Evolutionary conservation across 2,113 vertebrate species (phyloP), one percentile per base, ranked within the genome.

Genomic region (Aegypius monachus): DNA sequence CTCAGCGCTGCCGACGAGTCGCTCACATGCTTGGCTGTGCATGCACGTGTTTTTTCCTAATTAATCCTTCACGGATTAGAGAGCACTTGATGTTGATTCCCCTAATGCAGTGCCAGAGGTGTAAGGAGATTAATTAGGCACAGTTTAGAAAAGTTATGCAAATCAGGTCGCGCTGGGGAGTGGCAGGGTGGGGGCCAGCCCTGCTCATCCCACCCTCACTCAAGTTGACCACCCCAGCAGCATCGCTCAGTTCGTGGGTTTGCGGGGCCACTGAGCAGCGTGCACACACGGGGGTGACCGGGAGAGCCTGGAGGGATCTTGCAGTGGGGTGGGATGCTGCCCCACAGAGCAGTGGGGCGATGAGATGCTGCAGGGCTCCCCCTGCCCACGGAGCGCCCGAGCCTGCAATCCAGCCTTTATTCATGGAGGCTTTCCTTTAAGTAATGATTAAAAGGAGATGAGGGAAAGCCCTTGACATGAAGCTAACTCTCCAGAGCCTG

Each of bases 331-430:
- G n/a, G 27, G 63, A 42, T 7, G 6, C n/a, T 48, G 52, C 52
- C 19, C 59, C 1, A 1, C 61, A 12, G 58, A 13, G 31, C 11
- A 1, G 26, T 6, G 36, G 13, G 14, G 26, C 8, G 43, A 27
- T 1, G 1, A 27, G 23, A 17, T 42, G 22, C 32, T 47, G 16
- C 1, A 0, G 43, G 36, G 47, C 32, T 78, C 48, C 45, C 13
- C 20, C 13, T 22, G 2, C 36, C 70, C 36, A 4, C 4, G 0
- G 34, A 12, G 29, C 1, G 1, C 71, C 4, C 0, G 7, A 45
- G 89, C 79, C 83, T 36, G 36, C 2, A 0, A 48, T 32, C 34
- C 27, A 31, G 15, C 21, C 66, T 59, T 62, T 50, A 0, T 8
- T 18, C 32, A 1, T 1, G 0, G 16, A 59, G 63, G 1, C 50